Conservation (phyloP, 2,888 invertebrate genomes). For the Sphaerophoria rueppellii region DNA sequence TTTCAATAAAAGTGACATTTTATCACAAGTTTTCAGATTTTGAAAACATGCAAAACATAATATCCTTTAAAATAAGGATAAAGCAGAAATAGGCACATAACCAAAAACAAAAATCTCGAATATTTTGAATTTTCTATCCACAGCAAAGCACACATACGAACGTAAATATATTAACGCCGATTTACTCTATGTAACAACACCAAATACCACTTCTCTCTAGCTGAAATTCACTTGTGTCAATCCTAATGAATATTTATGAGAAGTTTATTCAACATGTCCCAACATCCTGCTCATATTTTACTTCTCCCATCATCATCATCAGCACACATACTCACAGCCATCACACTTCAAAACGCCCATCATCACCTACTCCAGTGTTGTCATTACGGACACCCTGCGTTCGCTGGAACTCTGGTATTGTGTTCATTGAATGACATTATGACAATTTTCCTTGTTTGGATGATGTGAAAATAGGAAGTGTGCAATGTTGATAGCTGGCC, state of each 20-base stretch:
- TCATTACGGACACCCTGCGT: conserved; percentile 48
- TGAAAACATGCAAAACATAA: too few species aligned
- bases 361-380: conserved; percentile 60
- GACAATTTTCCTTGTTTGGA: conserved; percentile 53
- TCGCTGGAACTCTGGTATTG: neutral
- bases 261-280: conserved; percentile 64
- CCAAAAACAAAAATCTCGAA: too few species aligned
- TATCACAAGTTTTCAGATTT: too few species aligned
- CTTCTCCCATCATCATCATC: neutral
- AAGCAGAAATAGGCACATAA: too few species aligned
- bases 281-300: conserved; percentile 56
- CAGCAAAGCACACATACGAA: too few species aligned
- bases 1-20: too few species aligned
- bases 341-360: conserved; percentile 41
- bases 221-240: conserved; percentile 46
- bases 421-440: conserved; percentile 22
- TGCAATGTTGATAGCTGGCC: conserved; percentile 21
- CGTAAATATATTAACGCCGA: conserved; percentile 20
- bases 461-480: conserved; percentile 23
- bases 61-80: too few species aligned
- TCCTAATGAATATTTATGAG: conserved; percentile 69
- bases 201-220: conserved; percentile 41
- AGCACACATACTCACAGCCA: conserved; percentile 23
- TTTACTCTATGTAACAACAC: conserved; percentile 14
- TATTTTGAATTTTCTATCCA: too few species aligned